phyloP scores from a whole-genome alignment of 92 coral and sea anemone genomes.

The Phenganax subtilis region DNA sequence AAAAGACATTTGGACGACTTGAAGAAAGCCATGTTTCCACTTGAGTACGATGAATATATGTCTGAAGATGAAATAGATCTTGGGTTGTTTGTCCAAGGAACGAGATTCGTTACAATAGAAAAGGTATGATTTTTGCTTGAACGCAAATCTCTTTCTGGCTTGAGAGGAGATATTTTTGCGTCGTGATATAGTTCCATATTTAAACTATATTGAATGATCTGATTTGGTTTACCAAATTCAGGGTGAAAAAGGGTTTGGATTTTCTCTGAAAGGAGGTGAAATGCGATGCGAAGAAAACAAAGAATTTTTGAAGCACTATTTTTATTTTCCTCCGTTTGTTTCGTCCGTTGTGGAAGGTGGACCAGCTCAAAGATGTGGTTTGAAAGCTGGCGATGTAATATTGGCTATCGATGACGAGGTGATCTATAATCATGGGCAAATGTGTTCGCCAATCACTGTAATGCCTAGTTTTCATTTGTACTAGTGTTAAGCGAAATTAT shows the following conservation, averaged over 20 bases:
- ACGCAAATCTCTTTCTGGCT: background rate
- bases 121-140: slow-evolving; percentile 48
- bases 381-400: slow-evolving; percentile 77
- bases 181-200: background rate
- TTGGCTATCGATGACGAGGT: slow-evolving; percentile 93
- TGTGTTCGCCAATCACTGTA: background rate
- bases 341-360: slow-evolving; percentile 65
- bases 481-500: too few relatives aligned
- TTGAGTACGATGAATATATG: slow-evolving; percentile 51
- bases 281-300: slow-evolving; percentile 64
- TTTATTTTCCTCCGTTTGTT: slow-evolving; percentile 75
- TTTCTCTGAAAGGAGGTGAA: slow-evolving; percentile 86
- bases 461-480: background rate
- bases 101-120: slow-evolving; percentile 67
- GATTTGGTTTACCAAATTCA: slow-evolving; percentile 4
- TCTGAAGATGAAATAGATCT: slow-evolving; percentile 65
- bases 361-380: slow-evolving; percentile 68
- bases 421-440: background rate
- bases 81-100: slow-evolving; percentile 60
- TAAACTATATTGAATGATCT: background rate
- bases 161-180: background rate
- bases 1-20: slow-evolving; percentile 54
- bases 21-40: slow-evolving; percentile 49
- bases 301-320: slow-evolving; percentile 67
- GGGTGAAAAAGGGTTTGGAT: slow-evolving; percentile 73